phyloP scores from a whole-genome alignment of 2,797 vertebrate genomes.

The Hyperoplus immaculatus region DNA sequence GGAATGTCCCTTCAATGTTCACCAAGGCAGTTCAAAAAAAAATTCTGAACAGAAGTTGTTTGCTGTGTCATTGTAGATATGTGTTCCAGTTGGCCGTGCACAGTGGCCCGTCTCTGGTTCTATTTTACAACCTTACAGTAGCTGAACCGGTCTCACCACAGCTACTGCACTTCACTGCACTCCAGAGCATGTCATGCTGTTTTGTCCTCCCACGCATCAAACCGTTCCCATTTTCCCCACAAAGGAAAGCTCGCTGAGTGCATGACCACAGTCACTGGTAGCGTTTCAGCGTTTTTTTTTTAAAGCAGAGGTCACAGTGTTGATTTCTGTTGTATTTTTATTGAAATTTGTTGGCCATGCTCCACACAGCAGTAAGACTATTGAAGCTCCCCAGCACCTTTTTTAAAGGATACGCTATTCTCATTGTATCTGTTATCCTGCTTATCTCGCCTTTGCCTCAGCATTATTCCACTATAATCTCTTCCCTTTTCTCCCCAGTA shows the following conservation, averaged over 20 bases:
- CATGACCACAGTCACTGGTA: not conserved
- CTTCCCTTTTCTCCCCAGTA: slow-evolving; percentile 9
- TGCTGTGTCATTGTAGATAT: not conserved
- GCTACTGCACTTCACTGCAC: slow-evolving; percentile 38
- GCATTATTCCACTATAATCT: slow-evolving; percentile 32
- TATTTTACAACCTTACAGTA: slow-evolving; percentile 21
- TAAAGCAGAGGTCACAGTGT: not conserved
- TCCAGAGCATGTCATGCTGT: slow-evolving; percentile 15
- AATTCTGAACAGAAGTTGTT: too few relatives aligned
- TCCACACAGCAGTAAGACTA: slow-evolving; percentile 27
- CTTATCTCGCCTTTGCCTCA: slow-evolving; percentile 41
- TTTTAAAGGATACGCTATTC: slow-evolving; percentile 31
- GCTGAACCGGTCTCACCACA: slow-evolving; percentile 27
- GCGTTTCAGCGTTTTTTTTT: not conserved
- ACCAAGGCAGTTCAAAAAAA: not conserved
- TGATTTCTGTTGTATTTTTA: slow-evolving; percentile 11
- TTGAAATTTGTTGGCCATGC: slow-evolving; percentile 9
- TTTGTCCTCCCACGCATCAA: slow-evolving; percentile 28
- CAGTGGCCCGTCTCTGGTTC: slow-evolving; percentile 10
- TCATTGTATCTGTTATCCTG: slow-evolving; percentile 34
- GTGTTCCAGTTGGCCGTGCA: not conserved
- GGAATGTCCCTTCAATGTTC: not conserved
- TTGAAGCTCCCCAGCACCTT: slow-evolving; percentile 21
- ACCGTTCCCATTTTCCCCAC: not conserved
- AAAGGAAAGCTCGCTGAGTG: not conserved